Base-by-base conservation (phyloP, 2,113 vertebrate species). In the Misgurnus mizolepis region DNA sequence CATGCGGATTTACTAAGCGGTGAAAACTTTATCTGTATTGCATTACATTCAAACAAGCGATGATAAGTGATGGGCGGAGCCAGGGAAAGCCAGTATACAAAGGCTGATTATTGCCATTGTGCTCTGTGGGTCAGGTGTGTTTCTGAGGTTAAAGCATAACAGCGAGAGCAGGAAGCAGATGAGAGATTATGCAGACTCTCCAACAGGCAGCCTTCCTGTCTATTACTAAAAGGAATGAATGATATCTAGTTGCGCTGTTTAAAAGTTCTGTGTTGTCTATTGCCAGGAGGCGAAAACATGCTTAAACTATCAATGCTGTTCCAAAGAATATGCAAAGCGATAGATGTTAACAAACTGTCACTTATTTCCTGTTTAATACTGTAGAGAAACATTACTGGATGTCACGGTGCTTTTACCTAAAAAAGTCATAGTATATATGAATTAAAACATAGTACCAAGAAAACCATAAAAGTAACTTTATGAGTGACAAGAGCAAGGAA, bases 151-250 rank as follows among this genome's bases (percentile, higher is more conserved):
- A 82, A 75, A 80, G 60, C 80, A 78, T 58, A 43, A 9, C 47
- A 71, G 61, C 27, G 64, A 84, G 78, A 88, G 80, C 75, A 86
- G 89, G 88, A 87, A 86, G 86, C 71, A 71, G 78, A 85, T 81
- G 11, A 64, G 43, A 71, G 71, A 62, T 87, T 84, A 86, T 83
- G 81, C 76, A 80, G 80, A 80, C 56, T 81, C 61, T 61, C 77
- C 79, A 74, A 9, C 53, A 60, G 39, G 71, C 71, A 70, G 78
- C 81, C 84, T 81, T 87, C 81, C 87, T 88, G 86, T 80, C 85
- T 83, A 80, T 90, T 90, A 90, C 89, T 90, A 76, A 91, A 91
- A 90, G 89, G 87, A 92, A 87, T 86, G 75, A 87, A 83, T 82
- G 68, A 85, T 79, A 88, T 89, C 84, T 78, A 85, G 75, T 79